Conservation (phyloP, 2,888 invertebrate species). For the Amiota mariae region DNA sequence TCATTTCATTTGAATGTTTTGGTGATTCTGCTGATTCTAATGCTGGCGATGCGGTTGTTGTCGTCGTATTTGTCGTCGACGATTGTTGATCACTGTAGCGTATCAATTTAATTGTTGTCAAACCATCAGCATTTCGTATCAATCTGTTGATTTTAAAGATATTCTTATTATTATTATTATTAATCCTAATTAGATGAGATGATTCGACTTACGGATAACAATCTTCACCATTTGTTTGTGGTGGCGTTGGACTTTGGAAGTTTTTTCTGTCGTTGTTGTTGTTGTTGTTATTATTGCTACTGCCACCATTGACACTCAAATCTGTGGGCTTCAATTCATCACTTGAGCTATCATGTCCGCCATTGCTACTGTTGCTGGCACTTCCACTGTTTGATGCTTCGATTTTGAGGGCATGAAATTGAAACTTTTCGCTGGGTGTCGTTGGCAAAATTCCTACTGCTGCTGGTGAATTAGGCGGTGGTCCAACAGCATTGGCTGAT, state of each 20-base stretch:
- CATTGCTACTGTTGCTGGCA: constrained; percentile 44
- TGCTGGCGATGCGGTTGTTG: constrained; percentile 30
- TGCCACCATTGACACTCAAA: constrained; percentile 75
- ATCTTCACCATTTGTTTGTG: constrained; percentile 57
- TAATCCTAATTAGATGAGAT: background rate
- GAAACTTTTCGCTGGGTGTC: constrained; percentile 69
- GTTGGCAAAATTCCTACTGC: constrained; percentile 51
- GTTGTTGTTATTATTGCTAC: no score
- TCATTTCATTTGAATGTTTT: constrained; percentile 44
- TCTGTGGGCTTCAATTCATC: constrained; percentile 82
- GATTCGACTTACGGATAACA: constrained; percentile 71
- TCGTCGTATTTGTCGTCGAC: constrained; percentile 17
- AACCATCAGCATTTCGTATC: constrained; percentile 73
- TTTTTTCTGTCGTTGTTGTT: constrained; percentile 23
- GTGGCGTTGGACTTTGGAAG: constrained; percentile 31
- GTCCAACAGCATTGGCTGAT: constrained; percentile 63
- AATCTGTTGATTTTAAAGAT: constrained; percentile 58
- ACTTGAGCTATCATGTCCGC: constrained; percentile 64
- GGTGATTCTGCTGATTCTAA: constrained; percentile 32
- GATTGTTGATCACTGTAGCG: constrained; percentile 67
- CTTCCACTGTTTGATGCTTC: constrained; percentile 50
- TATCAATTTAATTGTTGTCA: constrained; percentile 73
- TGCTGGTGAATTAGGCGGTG: constrained; percentile 71
- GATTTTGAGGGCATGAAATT: constrained; percentile 70
- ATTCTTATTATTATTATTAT: background rate